These are phyloP conservation scores for Palaemon carinicauda DNA, from an alignment of 1,140 invertebrate species.

Conservation along the genomic window DNA sequence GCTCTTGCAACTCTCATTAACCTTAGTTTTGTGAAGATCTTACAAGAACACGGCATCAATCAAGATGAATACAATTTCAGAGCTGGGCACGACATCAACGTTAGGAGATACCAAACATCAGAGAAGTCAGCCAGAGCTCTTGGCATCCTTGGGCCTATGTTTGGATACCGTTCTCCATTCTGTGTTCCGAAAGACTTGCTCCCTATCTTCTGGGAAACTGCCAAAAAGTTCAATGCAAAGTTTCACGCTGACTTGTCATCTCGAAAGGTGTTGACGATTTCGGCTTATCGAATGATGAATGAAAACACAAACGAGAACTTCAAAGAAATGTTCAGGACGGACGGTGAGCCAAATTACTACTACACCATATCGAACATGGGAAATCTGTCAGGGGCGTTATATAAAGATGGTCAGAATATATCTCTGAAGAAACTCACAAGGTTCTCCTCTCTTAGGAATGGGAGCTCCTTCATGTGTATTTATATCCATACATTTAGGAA, in stretches of 20 bases:
- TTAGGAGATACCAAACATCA: slow-evolving; percentile 8
- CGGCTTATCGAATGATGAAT: background rate
- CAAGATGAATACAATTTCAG: background rate
- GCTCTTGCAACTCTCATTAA: slow-evolving; percentile 1
- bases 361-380: slow-evolving; percentile 27
- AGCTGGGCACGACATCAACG: slow-evolving; percentile 6
- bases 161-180: slow-evolving; percentile 7
- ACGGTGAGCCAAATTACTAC: background rate
- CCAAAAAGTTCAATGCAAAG: background rate
- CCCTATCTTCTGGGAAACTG: slow-evolving; percentile 6
- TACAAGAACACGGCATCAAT: background rate
- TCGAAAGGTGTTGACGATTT: background rate
- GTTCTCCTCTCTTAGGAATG: background rate
- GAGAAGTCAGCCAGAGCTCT: slow-evolving; percentile 13
- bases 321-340: background rate
- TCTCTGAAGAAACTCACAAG: background rate
- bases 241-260: background rate
- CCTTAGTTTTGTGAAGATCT: background rate
- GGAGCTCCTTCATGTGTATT: slow-evolving; percentile 17
- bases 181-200: background rate
- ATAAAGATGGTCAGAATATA: background rate
- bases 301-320: slow-evolving; percentile 6
- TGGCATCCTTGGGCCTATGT: background rate
- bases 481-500: slow-evolving; percentile 4
- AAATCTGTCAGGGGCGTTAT: slow-evolving; percentile 5